phyloP scores from a whole-genome alignment of 2,797 vertebrate genomes.

The Halcyon leucocephala region DNA sequence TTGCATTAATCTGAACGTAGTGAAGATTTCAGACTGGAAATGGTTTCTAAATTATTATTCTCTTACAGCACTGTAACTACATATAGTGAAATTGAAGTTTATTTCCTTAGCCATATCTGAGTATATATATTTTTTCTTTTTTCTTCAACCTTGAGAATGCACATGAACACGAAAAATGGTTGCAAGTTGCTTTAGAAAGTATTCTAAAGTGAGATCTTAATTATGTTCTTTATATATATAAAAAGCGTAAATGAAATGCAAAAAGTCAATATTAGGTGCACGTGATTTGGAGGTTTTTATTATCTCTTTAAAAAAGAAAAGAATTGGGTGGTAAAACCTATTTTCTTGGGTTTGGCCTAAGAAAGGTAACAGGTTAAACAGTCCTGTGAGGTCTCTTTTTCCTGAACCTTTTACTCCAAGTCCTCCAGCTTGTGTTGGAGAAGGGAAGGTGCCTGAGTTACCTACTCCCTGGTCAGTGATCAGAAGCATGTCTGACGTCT shows the following conservation, averaged over 20 bases:
- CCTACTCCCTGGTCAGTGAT: neutral
- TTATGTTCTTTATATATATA: slow-evolving; percentile 19
- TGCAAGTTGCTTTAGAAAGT: slow-evolving; percentile 32
- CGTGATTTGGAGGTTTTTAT: neutral
- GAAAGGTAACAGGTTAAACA: neutral
- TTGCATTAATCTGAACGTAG: slow-evolving; percentile 34
- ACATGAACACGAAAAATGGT: neutral
- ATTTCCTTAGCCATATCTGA: slow-evolving; percentile 51
- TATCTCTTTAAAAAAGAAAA: neutral
- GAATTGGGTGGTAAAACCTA: neutral
- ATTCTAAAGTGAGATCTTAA: slow-evolving; percentile 32
- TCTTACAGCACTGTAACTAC: slow-evolving; percentile 52
- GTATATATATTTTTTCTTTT: neutral
- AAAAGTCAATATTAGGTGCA: slow-evolving; percentile 18
- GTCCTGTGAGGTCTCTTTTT: slow-evolving; percentile 22
- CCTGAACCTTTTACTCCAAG: slow-evolving; percentile 36
- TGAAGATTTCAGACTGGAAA: slow-evolving; percentile 61
- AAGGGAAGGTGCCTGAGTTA: neutral
- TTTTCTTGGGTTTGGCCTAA: neutral
- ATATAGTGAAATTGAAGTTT: slow-evolving; percentile 51
- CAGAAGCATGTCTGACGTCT: neutral
- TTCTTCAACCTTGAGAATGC: slow-evolving; percentile 5
- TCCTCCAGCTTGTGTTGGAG: neutral
- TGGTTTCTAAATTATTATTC: slow-evolving; percentile 63
- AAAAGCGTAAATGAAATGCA: neutral